A percentile compares a stretch with the other conserved stretches of the same genome.
phyloP scores from a whole-genome alignment of 2,797 vertebrate genomes.

The Tapirus indicus region DNA sequence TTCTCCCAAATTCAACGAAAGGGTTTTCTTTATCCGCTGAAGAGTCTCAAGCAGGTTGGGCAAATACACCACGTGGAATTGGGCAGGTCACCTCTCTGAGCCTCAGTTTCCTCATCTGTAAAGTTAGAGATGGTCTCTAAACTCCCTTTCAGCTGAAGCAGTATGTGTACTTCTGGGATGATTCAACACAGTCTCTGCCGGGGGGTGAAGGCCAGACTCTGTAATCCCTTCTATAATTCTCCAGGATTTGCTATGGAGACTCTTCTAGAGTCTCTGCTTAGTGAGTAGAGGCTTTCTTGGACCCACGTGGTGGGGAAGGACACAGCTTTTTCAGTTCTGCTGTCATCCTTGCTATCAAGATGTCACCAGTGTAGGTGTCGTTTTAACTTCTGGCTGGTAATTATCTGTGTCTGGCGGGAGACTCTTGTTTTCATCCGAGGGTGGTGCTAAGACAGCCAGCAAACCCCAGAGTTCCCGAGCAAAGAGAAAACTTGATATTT shows the following conservation, averaged over 20 bases:
- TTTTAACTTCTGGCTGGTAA: constrained; percentile 50
- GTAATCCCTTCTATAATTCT: not conserved
- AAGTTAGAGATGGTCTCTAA: constrained; percentile 33
- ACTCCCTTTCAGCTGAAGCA: constrained; percentile 21
- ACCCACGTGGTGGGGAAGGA: not conserved
- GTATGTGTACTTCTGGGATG: not conserved
- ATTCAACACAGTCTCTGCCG: not conserved
- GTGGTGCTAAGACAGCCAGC: not conserved
- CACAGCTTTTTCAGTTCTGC: not conserved
- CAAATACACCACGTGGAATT: not conserved
- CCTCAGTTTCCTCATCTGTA: constrained; percentile 49
- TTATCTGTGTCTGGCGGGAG: not conserved
- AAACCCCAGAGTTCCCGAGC: not conserved
- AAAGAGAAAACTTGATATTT: not conserved
- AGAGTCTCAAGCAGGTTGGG: not conserved
- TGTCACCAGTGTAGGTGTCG: not conserved
- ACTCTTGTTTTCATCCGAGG: not conserved
- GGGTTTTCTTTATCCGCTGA: not conserved
- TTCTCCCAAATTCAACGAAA: not conserved
- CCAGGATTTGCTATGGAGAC: not conserved
- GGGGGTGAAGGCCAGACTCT: not conserved
- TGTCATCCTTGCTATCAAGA: not conserved
- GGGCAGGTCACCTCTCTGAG: not conserved
- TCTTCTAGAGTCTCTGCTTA: no score
- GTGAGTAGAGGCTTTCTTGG: not conserved